phyloP scores from a whole-genome alignment of 2,113 vertebrate species.

The Butorides virescens region DNA sequence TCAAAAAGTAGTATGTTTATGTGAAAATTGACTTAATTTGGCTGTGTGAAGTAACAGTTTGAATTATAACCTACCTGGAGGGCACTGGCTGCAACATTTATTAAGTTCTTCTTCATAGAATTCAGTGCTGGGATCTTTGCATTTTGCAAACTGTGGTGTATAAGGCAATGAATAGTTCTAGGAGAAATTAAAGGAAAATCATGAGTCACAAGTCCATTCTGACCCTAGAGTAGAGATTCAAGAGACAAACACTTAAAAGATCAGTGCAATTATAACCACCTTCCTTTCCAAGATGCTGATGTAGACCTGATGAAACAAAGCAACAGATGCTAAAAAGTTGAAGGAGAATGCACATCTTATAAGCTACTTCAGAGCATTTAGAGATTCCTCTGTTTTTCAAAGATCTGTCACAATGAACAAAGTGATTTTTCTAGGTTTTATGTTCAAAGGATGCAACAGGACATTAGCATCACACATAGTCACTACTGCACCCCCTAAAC shows the following conservation, averaged over 20 bases:
- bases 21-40: not conserved
- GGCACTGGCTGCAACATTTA: slow-evolving; percentile 66
- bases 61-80: slow-evolving; percentile 50
- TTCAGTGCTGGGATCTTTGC: not conserved
- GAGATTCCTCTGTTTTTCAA: not conserved
- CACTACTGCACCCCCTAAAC: not conserved
- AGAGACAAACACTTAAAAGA: not conserved
- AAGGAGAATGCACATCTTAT: not conserved
- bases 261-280: not conserved
- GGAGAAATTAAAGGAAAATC: not conserved
- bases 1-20: not conserved
- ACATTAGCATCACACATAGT: not conserved
- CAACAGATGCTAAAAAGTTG: not conserved
- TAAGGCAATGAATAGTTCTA: slow-evolving; percentile 35
- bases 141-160: not conserved
- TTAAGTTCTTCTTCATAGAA: slow-evolving; percentile 21
- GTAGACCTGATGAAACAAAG: not conserved
- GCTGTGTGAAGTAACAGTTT: not conserved
- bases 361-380: not conserved
- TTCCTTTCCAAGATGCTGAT: not conserved
- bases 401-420: not conserved
- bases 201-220: not conserved
- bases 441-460: not conserved
- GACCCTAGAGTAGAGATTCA: not conserved
- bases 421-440: not conserved